Evolutionary conservation across 64 coral and sea anemone genomes (phyloP), one percentile per base, ranked within the genome.

Genomic region (Trachythela sp.): DNA sequence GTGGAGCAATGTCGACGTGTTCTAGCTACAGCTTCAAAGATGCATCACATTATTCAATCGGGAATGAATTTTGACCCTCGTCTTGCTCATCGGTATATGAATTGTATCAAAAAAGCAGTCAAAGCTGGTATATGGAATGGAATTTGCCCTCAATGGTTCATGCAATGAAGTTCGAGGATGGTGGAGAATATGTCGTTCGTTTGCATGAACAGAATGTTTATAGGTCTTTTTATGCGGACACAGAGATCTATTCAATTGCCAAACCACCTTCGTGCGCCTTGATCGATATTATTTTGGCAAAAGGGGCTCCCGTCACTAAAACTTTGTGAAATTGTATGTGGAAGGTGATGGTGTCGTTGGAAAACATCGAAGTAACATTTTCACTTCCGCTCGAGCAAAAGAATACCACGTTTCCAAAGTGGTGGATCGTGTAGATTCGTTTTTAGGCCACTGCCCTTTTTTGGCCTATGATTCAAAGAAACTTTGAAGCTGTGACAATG

Each of bases 341-440:
- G 36, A 77, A 35, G 71, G 71, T 34, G 71, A 77, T 77, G 71
- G 30, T 77, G 31, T 77, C 36, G 31, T 77, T 39, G 71, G 71
- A 18, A 39, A 18, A 35, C 71, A 77, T 15, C 13, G 71, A 77
- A 77, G 71, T 27, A 77, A 77, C 36, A 77, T 77, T 77, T 77
- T 77, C 54, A 59, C 54, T 59, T 59, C 54, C 1, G 71, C 30
- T 77, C 31, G 71, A 8, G 71, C 30, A 39, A 77, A 39, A 35
- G 71, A 77, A 15, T 77, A 77, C 71, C 9, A 77, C 36, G 71
- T 77, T 36, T 77, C 30, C 71, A 77, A 77, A 35, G 71, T 77
- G 71, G 71, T 77, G 36, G 29, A 77, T 77, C 71, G 30, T 35
- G 71, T 77, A 36, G 71, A 77, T 27, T 77, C 71, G 30, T 33